Conservation (phyloP, 2,113 vertebrate species). For the Bostrychus sinensis region DNA sequence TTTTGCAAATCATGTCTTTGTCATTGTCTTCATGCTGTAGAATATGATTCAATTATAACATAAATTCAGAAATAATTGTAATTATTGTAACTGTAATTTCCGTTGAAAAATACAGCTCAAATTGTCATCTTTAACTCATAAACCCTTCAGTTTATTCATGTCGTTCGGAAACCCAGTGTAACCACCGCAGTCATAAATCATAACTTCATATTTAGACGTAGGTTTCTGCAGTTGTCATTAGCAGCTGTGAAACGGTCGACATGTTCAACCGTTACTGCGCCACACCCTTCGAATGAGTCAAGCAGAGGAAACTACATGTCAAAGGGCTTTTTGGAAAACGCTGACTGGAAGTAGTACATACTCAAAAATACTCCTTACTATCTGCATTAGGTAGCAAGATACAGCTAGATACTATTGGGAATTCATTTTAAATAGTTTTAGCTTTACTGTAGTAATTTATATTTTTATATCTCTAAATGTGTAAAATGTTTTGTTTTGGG, state of each 20-base stretch:
- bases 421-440: no score
- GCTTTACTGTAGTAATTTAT: no score
- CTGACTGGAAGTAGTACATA: slow-evolving; percentile 11
- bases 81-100: neutral
- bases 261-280: neutral
- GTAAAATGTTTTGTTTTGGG: no score
- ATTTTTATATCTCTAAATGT: no score
- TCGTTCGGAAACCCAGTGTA: neutral
- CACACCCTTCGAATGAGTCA: slow-evolving; percentile 49
- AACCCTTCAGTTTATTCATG: neutral
- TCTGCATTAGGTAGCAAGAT: no score
- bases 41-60: no score
- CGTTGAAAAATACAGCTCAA: neutral
- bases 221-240: neutral
- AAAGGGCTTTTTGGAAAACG: slow-evolving; percentile 28
- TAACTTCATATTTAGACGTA: neutral
- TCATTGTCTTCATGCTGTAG: no score
- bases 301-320: slow-evolving; percentile 40
- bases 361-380: no score
- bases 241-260: neutral
- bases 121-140: neutral
- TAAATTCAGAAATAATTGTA: no score
- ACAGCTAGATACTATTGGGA: no score
- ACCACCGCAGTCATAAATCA: neutral
- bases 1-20: no score